Evolutionary conservation across 2,113 vertebrate genomes (phyloP).

Genomic region (Anhinga anhinga): DNA sequence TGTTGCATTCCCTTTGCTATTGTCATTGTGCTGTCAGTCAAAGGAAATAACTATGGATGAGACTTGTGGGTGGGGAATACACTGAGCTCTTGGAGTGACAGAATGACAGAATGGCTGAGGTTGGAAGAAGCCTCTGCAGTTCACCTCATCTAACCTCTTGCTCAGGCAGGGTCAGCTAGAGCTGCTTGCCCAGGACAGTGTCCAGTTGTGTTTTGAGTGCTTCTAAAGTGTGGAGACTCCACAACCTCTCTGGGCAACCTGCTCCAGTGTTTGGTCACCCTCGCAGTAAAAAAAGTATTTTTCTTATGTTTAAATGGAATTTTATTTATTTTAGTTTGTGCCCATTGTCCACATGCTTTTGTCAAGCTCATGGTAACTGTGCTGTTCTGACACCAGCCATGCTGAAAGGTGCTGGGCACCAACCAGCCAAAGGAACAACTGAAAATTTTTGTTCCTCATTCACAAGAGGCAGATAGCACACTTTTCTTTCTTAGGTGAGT

Average conservation of each 20-base stretch:
- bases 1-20: neutral
- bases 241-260: neutral
- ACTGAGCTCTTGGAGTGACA: neutral
- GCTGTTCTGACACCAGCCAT: neutral
- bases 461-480: neutral
- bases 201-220: neutral
- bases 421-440: neutral
- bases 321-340: neutral
- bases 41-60: neutral
- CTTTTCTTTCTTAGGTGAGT: neutral
- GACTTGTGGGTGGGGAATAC: neutral
- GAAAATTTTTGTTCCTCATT: neutral
- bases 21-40: neutral
- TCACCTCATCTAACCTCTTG: neutral
- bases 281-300: neutral
- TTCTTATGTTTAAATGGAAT: neutral
- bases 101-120: neutral
- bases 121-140: neutral
- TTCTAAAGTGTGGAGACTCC: neutral
- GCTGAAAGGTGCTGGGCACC: neutral
- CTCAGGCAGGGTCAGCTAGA: neutral
- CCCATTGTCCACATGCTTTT: neutral
- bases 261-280: neutral
- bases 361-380: neutral
- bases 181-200: neutral